Percentiles rank a stretch among this genome's conserved stretches.
Evolutionary conservation across 2,113 vertebrate species (phyloP).

Genomic region (Platysternon megacephalum): DNA sequence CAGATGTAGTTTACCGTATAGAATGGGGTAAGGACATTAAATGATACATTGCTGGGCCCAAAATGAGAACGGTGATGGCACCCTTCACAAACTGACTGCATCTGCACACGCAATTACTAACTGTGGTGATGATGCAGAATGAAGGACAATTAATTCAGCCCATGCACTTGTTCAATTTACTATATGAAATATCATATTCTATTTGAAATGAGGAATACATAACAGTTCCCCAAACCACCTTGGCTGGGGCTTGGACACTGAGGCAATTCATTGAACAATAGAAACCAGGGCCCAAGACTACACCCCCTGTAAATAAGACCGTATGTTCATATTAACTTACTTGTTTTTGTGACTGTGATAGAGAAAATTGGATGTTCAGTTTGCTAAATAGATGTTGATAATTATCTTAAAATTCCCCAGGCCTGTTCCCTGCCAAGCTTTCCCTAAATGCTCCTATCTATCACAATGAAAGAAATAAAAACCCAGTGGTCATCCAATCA

Average conservation of each 20-base stretch:
- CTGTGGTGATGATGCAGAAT: neutral
- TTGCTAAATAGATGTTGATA: neutral
- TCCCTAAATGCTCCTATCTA: neutral
- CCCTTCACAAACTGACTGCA: neutral
- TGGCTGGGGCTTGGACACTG: neutral
- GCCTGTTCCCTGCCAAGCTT: neutral
- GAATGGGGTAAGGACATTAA: neutral
- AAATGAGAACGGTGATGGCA: neutral
- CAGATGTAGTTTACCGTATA: neutral
- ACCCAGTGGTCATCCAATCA: neutral
- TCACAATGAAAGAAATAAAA: neutral
- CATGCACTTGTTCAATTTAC: neutral
- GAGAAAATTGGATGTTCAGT: neutral
- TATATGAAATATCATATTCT: neutral
- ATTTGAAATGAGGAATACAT: neutral
- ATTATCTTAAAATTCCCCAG: neutral
- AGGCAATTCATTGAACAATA: neutral
- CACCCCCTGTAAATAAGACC: neutral
- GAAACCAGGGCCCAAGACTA: neutral
- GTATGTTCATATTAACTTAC: accelerated
- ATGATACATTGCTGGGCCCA: neutral
- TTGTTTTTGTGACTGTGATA: neutral
- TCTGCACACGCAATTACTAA: neutral
- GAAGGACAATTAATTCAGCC: neutral
- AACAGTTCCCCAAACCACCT: neutral